phyloP scores from a whole-genome alignment of 2,888 invertebrate genomes.

The Stegana nigrithorax region DNA sequence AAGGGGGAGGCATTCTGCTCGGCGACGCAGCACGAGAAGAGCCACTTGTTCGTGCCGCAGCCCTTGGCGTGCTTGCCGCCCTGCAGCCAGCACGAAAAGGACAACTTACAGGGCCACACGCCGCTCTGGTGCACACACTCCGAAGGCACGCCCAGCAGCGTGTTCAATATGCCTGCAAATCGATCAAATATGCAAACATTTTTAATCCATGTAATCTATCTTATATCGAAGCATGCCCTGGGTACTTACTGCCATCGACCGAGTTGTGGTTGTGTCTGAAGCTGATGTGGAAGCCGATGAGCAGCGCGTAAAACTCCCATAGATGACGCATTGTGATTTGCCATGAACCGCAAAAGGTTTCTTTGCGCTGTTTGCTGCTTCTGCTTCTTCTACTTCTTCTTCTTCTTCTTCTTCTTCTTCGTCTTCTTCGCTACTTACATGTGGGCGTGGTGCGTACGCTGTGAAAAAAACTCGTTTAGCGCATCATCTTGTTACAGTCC shows the following conservation, averaged over 20 bases:
- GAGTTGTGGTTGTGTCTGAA: neutral
- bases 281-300: neutral
- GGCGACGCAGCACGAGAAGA: constrained; percentile 78
- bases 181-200: neutral
- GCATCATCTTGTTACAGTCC: neutral
- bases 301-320: constrained; percentile 12
- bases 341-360: constrained; percentile 20
- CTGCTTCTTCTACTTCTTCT: too few relatives aligned
- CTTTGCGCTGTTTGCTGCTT: neutral
- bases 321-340: constrained; percentile 34
- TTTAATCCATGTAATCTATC: neutral
- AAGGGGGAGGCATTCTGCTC: constrained; percentile 54
- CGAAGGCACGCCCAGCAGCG: constrained; percentile 65
- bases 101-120: constrained; percentile 76
- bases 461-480: neutral
- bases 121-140: constrained; percentile 71
- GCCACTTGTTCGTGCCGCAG: constrained; percentile 77
- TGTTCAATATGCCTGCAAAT: constrained; percentile 63
- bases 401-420: too few relatives aligned
- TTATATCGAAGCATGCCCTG: too few relatives aligned
- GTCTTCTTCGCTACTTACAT: too few relatives aligned
- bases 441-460: constrained; percentile 1
- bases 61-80: constrained; percentile 77
- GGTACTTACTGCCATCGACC: neutral
- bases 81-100: constrained; percentile 80